Percentiles rank a stretch among this genome's conserved stretches.
Evolutionary conservation across 2,113 vertebrate species (phyloP).

Genomic region (Ploceus nigricollis): DNA sequence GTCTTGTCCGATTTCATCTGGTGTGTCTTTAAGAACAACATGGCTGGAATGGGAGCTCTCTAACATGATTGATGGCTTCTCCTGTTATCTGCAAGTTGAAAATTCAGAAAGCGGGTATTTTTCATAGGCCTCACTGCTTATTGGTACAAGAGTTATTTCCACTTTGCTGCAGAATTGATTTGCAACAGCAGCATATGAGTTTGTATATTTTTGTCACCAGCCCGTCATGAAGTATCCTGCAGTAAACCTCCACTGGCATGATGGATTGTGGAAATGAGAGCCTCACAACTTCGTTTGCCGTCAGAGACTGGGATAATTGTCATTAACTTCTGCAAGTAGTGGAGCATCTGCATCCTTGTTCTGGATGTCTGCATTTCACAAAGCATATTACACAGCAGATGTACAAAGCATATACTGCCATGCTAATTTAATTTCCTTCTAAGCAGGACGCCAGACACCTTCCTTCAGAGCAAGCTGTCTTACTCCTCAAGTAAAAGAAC

Average conservation of each 20-base stretch:
- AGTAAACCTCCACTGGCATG: slow-evolving; percentile 47
- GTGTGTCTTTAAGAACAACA: slow-evolving; percentile 76
- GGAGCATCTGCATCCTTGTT: slow-evolving; percentile 48
- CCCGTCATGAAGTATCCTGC: slow-evolving; percentile 66
- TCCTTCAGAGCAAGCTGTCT: background rate
- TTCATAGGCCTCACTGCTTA: slow-evolving; percentile 70
- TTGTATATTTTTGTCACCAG: slow-evolving; percentile 90
- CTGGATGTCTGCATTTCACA: slow-evolving; percentile 45
- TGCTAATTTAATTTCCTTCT: background rate
- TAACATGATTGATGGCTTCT: slow-evolving; percentile 89
- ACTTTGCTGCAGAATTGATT: slow-evolving; percentile 86
- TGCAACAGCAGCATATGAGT: slow-evolving; percentile 81
- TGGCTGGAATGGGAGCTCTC: slow-evolving; percentile 78
- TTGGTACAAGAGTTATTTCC: slow-evolving; percentile 80
- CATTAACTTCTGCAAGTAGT: slow-evolving; percentile 62
- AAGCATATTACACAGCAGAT: slow-evolving; percentile 35
- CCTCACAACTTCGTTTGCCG: slow-evolving; percentile 35
- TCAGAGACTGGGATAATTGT: slow-evolving; percentile 65
- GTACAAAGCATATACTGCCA: background rate
- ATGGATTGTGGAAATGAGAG: slow-evolving; percentile 66
- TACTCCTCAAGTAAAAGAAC: background rate
- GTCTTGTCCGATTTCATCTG: slow-evolving; percentile 85
- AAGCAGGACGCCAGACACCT: background rate
- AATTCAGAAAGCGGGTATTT: slow-evolving; percentile 76
- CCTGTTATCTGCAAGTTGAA: slow-evolving; percentile 86